Evolutionary conservation across 2,888 invertebrate genomes (phyloP), one percentile per base, ranked within the genome.

Genomic region (Leucophenga maculata): DNA sequence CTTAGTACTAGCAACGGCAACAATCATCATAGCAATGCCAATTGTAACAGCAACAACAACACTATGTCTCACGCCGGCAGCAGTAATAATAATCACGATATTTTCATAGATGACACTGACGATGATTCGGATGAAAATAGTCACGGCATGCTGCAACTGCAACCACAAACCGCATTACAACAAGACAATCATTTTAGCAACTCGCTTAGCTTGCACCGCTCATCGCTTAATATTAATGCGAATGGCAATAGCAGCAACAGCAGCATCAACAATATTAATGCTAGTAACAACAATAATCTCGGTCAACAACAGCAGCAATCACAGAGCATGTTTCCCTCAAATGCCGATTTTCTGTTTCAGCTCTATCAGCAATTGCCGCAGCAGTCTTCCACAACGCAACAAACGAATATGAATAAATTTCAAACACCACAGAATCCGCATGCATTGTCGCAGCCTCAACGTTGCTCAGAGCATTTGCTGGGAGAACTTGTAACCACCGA

Each of bases 401-500:
- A 80, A 4, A 69, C 77, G 59, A 82, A 77, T 69, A 79, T 77
- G 71, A 84, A 80, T 69, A 87, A 85, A 77, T 87, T 83, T 62
- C 86, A 83, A 75, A 73, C 80, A 66, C 87, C 83, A 69, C 78
- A 81, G 52, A 83, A 78, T 72, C 78, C 78, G 6, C 72, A 72
- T 39, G 3, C 39, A 39, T 9, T 64, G n/a, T 64, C 69, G 39
- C 78, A 59, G 26, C 75, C 78, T n/a, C 85, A 86, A 11, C 84
- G 88, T 13, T 84, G 84, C 26, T 88, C 89, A 4, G 89, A 89
- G 69, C 88, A 89, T 73, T 76, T 89, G 44, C 78, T 89, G 20
- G 89, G 89, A 11, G 89, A 89, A 73, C 75, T 89, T 59, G 89
- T 89, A 0, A 89, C 89, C 59, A 87, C 88, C 1, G 89, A 89